Evolutionary conservation across 2,888 invertebrate species (phyloP).

Genomic region (Chironomus tentans): DNA sequence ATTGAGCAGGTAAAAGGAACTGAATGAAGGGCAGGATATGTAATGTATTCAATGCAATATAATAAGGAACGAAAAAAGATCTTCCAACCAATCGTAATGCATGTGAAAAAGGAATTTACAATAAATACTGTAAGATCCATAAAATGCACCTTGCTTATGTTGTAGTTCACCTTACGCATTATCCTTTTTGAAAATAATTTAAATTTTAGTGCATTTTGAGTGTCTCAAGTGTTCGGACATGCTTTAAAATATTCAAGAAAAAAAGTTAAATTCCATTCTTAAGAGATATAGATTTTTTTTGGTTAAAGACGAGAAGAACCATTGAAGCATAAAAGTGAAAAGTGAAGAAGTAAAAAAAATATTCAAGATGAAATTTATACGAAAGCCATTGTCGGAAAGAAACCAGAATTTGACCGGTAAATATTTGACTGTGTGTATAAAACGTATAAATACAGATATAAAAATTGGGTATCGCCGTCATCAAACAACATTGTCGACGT

Average conservation of each 20-base stretch:
- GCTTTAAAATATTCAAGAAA: background rate
- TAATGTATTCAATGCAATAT: background rate
- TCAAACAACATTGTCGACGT: background rate
- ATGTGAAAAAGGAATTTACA: background rate
- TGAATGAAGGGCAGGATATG: background rate
- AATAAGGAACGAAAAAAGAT: background rate
- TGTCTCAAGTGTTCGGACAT: conserved; percentile 6
- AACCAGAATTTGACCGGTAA: conserved; percentile 26
- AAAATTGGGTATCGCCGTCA: background rate
- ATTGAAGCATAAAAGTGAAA: background rate
- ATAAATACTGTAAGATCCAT: conserved; percentile 3
- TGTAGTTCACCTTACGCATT: background rate
- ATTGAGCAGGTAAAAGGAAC: background rate
- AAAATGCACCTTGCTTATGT: conserved; percentile 4
- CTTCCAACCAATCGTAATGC: background rate
- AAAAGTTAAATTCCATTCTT: background rate
- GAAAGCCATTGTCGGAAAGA: conserved; percentile 19
- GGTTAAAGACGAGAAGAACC: background rate
- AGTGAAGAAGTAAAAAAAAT: background rate
- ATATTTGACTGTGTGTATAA: background rate
- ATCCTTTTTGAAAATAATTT: background rate
- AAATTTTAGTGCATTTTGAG: conserved; percentile 1
- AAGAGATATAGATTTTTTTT: background rate
- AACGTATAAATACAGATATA: background rate
- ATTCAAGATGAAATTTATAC: conserved; percentile 20